A percentile compares a stretch with the other conserved stretches of the same genome.
Evolutionary conservation across 2,888 invertebrate species (phyloP).

Genomic region (Andricus quercusramuli): DNA sequence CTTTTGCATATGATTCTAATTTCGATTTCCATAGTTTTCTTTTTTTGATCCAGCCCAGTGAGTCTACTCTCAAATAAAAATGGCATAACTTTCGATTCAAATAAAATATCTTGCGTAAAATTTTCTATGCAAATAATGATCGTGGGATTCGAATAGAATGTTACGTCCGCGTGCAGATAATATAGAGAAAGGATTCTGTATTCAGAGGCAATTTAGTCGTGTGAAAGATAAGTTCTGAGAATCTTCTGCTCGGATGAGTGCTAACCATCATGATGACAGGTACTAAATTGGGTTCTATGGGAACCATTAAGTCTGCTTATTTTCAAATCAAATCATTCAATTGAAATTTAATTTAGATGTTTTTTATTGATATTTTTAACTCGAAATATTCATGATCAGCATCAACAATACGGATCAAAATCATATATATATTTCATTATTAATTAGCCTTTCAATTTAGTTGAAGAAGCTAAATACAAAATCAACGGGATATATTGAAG

Average conservation of each 20-base stretch:
- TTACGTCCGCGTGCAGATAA: conserved; percentile 1
- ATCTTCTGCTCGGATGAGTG: conserved; percentile 12
- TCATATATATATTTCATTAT: too few relatives aligned
- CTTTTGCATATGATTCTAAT: too few relatives aligned
- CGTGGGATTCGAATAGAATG: conserved; percentile 30
- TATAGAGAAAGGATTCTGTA: conserved; percentile 34
- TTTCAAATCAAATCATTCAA: neutral
- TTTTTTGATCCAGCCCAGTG: too few relatives aligned
- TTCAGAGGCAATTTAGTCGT: conserved; percentile 14
- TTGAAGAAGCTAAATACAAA: neutral
- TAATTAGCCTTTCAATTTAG: neutral
- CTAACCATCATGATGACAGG: conserved; percentile 11
- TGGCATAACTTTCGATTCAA: neutral
- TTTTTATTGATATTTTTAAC: neutral
- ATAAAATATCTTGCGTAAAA: neutral
- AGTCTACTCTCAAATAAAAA: too few relatives aligned
- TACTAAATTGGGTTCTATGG: neutral
- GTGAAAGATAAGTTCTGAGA: conserved; percentile 19
- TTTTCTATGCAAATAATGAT: conserved; percentile 15
- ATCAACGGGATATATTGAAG: neutral
- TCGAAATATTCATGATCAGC: too few relatives aligned
- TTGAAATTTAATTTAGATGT: neutral
- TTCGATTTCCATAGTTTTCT: too few relatives aligned
- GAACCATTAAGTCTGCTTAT: neutral
- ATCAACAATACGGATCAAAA: too few relatives aligned